These are phyloP conservation scores for Melinaea menophilus DNA, from an alignment of 2,888 invertebrate genomes.

Conservation along the genomic window DNA sequence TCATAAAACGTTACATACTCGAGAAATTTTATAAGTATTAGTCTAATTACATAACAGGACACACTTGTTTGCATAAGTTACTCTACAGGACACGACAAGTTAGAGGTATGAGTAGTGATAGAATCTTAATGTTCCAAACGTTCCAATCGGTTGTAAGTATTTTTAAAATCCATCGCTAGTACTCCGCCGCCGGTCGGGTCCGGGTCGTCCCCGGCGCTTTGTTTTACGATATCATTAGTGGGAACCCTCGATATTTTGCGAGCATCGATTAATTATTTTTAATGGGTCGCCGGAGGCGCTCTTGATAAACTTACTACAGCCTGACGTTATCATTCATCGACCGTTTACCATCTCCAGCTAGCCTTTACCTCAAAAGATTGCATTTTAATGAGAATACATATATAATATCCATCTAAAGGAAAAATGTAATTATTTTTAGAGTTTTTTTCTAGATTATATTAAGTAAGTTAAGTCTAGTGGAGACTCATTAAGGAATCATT, in stretches of 20 bases:
- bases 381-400: too few species aligned
- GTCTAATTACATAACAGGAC: too few species aligned
- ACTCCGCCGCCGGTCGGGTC: conserved; percentile 23
- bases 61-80: too few species aligned
- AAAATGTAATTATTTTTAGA: too few species aligned
- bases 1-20: conserved; percentile 23
- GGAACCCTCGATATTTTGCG: conserved; percentile 72
- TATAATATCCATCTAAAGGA: too few species aligned
- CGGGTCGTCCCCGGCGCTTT: conserved; percentile 51
- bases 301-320: conserved; percentile 38
- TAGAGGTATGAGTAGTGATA: too few species aligned
- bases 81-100: too few species aligned
- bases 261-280: conserved; percentile 77
- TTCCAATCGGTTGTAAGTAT: conserved; percentile 16
- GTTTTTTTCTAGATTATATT: neutral
- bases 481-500: conserved; percentile 63
- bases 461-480: conserved; percentile 32
- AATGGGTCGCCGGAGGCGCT: conserved; percentile 65
- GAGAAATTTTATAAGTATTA: too few species aligned
- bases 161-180: conserved; percentile 29
- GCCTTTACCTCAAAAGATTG: neutral
- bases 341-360: conserved; percentile 1
- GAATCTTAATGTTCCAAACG: neutral
- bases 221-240: conserved; percentile 76
- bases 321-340: conserved; percentile 25